phyloP scores from a whole-genome alignment of 2,888 invertebrate genomes.

The Allophyes oxyacanthae region DNA sequence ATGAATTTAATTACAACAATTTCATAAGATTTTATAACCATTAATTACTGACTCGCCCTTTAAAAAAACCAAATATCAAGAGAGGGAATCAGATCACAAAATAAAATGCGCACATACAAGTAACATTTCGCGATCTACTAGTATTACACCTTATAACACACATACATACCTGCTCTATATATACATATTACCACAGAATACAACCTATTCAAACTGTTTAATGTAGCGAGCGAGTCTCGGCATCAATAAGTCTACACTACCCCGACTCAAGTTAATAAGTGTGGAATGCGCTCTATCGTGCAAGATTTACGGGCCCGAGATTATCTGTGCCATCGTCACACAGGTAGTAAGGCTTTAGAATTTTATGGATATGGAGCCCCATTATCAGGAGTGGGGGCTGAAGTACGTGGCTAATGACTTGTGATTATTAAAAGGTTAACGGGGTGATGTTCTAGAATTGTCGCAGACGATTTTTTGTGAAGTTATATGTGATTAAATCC shows the following conservation, averaged over 20 bases:
- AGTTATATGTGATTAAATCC: no score
- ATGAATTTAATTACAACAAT: no score
- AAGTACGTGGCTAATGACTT: conserved; percentile 52
- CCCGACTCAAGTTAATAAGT: conserved; percentile 65
- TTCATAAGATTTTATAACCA: no score
- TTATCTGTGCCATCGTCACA: conserved; percentile 61
- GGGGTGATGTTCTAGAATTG: conserved; percentile 3
- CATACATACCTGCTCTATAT: conserved; percentile 14
- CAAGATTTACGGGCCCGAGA: conserved; percentile 63
- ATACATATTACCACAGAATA: conserved; percentile 1
- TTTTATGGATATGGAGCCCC: conserved; percentile 49
- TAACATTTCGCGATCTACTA: not conserved
- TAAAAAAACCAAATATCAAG: no score
- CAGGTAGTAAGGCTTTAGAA: conserved; percentile 51
- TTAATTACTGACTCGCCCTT: no score
- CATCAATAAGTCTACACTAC: conserved; percentile 28
- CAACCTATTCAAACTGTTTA: conserved; percentile 1
- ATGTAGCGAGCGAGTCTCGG: conserved; percentile 4
- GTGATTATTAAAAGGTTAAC: conserved; percentile 40
- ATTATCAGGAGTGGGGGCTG: conserved; percentile 23
- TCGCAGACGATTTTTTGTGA: not conserved
- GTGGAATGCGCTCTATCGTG: conserved; percentile 61
- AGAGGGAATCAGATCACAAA: no score
- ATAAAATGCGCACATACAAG: no score
- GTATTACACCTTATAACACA: not conserved